Percentiles rank a stretch among this genome's conserved stretches.
Evolutionary conservation across 2,113 vertebrate species (phyloP).

Genomic region (Pionites leucogaster): DNA sequence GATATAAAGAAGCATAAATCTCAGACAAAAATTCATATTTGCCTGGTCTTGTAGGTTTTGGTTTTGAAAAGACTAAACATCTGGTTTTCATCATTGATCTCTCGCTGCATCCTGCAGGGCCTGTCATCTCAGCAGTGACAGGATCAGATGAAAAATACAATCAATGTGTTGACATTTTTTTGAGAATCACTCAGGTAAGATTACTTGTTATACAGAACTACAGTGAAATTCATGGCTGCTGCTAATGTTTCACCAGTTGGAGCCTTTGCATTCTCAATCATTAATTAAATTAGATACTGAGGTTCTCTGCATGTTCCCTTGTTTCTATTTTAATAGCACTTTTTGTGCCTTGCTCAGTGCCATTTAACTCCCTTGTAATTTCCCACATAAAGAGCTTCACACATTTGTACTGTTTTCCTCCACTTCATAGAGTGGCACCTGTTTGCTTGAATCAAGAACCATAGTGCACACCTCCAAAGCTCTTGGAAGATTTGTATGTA

Average conservation of each 20-base stretch:
- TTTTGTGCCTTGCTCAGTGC: slow-evolving; percentile 65
- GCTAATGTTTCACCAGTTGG: slow-evolving; percentile 63
- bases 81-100: slow-evolving; percentile 67
- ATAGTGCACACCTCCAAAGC: slow-evolving; percentile 36
- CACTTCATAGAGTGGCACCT: slow-evolving; percentile 48
- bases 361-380: slow-evolving; percentile 63
- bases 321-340: slow-evolving; percentile 68
- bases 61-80: slow-evolving; percentile 50
- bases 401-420: slow-evolving; percentile 44
- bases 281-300: slow-evolving; percentile 66
- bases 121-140: slow-evolving; percentile 73
- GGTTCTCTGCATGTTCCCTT: slow-evolving; percentile 63
- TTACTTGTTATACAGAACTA: slow-evolving; percentile 72
- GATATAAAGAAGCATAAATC: not conserved
- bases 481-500: slow-evolving; percentile 45
- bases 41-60: slow-evolving; percentile 57
- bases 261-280: slow-evolving; percentile 64
- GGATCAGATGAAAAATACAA: slow-evolving; percentile 75
- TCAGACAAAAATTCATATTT: not conserved
- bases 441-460: slow-evolving; percentile 58
- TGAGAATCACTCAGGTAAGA: slow-evolving; percentile 74
- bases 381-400: slow-evolving; percentile 60
- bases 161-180: slow-evolving; percentile 75
- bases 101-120: slow-evolving; percentile 74
- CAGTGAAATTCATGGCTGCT: slow-evolving; percentile 64